Evolutionary conservation across 2,888 invertebrate species (phyloP).

Genomic region (Leptinotarsa peninsularis): DNA sequence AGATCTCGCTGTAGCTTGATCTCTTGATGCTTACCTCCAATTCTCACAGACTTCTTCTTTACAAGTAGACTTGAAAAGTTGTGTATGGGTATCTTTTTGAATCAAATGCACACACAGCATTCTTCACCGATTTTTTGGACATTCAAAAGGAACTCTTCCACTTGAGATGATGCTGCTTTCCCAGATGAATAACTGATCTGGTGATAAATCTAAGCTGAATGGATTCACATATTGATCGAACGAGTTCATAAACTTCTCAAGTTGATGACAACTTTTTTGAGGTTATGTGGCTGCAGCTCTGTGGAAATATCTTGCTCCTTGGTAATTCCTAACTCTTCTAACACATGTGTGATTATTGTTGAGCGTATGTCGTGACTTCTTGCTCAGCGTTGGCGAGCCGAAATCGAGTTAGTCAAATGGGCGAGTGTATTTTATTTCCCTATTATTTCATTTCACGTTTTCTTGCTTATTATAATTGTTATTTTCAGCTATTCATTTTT

Average conservation of each 20-base stretch:
- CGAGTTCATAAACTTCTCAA: background rate
- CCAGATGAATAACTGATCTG: background rate
- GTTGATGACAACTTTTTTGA: conserved; percentile 7
- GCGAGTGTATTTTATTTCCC: conserved; percentile 35
- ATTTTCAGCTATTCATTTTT: too few species aligned
- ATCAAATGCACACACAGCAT: background rate
- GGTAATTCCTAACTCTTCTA: conserved; percentile 11
- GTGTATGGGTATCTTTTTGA: background rate
- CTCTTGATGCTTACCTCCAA: background rate
- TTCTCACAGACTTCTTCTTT: background rate
- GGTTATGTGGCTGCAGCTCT: conserved; percentile 5
- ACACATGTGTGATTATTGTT: conserved; percentile 10
- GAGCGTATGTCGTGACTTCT: conserved; percentile 14
- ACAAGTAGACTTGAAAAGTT: background rate
- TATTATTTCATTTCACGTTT: too few species aligned
- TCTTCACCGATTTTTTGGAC: conserved; percentile 9
- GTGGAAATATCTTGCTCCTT: background rate
- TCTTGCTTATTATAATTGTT: too few species aligned
- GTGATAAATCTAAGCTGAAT: background rate
- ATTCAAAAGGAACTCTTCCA: conserved; percentile 11
- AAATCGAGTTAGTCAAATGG: conserved; percentile 42
- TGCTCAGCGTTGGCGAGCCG: conserved; percentile 11
- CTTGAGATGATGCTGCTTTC: background rate
- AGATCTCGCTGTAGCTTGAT: conserved; percentile 7
- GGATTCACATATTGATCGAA: background rate